These are phyloP conservation scores for Calyptommatus sinebrachiatus DNA, from an alignment of 2,113 vertebrate species.

Conservation along the genomic window DNA sequence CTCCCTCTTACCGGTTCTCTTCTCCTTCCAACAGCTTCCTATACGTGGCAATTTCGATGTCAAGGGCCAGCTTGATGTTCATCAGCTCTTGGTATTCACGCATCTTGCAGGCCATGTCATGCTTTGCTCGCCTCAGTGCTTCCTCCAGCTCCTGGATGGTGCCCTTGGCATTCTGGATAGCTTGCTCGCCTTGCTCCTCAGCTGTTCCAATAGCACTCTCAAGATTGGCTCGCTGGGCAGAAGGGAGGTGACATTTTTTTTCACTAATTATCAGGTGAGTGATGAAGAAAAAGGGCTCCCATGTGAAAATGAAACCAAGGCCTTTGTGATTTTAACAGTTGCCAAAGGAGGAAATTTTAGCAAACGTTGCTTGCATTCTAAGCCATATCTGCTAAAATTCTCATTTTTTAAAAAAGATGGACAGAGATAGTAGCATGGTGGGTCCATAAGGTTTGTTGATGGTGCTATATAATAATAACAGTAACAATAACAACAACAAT, in stretches of 20 bases:
- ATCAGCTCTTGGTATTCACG: constrained; percentile 73
- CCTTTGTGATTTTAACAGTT: no score
- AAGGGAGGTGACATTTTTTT: neutral
- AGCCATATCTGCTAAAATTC: no score
- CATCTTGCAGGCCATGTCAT: constrained; percentile 65
- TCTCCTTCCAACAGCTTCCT: constrained; percentile 76
- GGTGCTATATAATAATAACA: no score
- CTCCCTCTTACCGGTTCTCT: constrained; percentile 65
- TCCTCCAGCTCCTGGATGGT: constrained; percentile 62
- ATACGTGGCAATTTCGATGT: constrained; percentile 82
- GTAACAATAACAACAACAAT: no score
- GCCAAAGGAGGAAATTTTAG: no score
- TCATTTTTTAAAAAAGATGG: no score
- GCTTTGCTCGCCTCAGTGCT: constrained; percentile 63
- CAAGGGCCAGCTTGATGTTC: constrained; percentile 77
- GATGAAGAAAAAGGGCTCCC: no score
- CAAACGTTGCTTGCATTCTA: no score
- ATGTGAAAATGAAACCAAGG: neutral
- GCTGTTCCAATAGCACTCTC: constrained; percentile 41
- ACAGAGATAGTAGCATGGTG: neutral
- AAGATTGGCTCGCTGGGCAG: constrained; percentile 62
- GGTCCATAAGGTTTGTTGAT: neutral
- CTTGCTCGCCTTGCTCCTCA: constrained; percentile 44
- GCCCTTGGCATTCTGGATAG: constrained; percentile 29
- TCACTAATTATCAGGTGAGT: no score